Conservation (phyloP, 1,140 invertebrate species). For the Ips nitidus region DNA sequence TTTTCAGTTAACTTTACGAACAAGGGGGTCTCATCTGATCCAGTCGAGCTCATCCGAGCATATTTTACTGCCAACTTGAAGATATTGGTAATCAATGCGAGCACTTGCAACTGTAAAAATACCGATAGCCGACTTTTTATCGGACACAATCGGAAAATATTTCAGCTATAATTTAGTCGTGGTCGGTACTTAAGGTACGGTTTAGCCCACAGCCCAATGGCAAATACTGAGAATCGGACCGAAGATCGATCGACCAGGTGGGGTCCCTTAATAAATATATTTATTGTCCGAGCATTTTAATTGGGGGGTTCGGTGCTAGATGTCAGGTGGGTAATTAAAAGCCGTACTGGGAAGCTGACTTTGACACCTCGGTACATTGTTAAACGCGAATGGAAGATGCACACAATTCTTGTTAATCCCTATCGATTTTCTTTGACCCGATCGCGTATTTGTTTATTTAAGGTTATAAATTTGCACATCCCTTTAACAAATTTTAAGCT, state of each 20-base stretch:
- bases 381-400: conserved; percentile 42
- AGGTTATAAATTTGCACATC: too few relatives aligned
- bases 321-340: conserved; percentile 52
- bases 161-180: conserved; percentile 31
- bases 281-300: conserved; percentile 52
- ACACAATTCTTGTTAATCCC: not conserved
- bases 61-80: too few relatives aligned
- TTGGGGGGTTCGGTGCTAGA: conserved; percentile 51
- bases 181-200: conserved; percentile 28
- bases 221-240: conserved; percentile 30
- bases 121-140: conserved; percentile 20
- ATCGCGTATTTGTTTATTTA: too few relatives aligned
- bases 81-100: not conserved
- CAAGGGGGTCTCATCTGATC: too few relatives aligned
- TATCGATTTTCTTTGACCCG: too few relatives aligned
- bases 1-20: too few relatives aligned
- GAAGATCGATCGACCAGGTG: conserved; percentile 30
- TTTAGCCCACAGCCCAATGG: conserved; percentile 23
- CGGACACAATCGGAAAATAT: conserved; percentile 33
- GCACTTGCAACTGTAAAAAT: conserved; percentile 20
- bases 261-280: conserved; percentile 40
- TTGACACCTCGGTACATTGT: conserved; percentile 52
- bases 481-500: too few relatives aligned
- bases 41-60: too few relatives aligned
- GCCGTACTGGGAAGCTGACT: conserved; percentile 48